A percentile compares a stretch with the other conserved stretches of the same genome.
phyloP scores from a whole-genome alignment of 2,113 vertebrate species.

The Chaetops frenatus region DNA sequence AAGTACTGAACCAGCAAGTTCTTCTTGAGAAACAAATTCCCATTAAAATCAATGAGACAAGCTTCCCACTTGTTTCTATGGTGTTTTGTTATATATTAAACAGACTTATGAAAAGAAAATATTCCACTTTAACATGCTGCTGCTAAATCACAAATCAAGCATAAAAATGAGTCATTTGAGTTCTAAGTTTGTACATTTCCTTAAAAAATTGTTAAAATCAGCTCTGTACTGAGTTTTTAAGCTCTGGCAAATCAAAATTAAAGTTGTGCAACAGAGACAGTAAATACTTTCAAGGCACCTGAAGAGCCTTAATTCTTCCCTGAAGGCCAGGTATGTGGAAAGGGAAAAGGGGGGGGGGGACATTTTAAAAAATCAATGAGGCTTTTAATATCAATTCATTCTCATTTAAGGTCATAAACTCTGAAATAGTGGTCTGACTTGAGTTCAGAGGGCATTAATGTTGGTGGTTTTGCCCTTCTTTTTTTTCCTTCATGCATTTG shows the following conservation, averaged over 20 bases:
- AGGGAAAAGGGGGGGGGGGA: not conserved
- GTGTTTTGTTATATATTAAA: constrained; percentile 1
- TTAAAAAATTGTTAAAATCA: not conserved
- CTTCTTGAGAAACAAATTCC: constrained; percentile 35
- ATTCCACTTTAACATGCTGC: not conserved
- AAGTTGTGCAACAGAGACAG: not conserved
- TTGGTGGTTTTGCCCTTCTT: not conserved
- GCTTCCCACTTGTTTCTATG: constrained; percentile 28
- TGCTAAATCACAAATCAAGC: constrained; percentile 23
- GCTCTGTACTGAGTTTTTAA: not conserved
- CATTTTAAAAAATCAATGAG: not conserved
- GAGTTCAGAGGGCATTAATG: not conserved
- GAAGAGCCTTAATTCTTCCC: not conserved
- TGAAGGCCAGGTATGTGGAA: not conserved
- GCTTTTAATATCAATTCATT: not conserved
- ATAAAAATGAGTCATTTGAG: constrained; percentile 7
- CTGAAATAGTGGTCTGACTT: not conserved
- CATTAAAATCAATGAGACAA: constrained; percentile 49
- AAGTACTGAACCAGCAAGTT: constrained; percentile 13
- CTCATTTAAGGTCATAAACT: not conserved
- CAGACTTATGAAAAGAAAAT: not conserved
- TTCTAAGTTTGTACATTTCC: not conserved
- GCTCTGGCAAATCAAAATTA: not conserved
- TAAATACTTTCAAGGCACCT: not conserved
- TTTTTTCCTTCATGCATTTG: not conserved